A percentile compares a stretch with the other conserved stretches of the same genome.
Conservation (phyloP, 2,113 vertebrate species). For the Apaloderma vittatum region DNA sequence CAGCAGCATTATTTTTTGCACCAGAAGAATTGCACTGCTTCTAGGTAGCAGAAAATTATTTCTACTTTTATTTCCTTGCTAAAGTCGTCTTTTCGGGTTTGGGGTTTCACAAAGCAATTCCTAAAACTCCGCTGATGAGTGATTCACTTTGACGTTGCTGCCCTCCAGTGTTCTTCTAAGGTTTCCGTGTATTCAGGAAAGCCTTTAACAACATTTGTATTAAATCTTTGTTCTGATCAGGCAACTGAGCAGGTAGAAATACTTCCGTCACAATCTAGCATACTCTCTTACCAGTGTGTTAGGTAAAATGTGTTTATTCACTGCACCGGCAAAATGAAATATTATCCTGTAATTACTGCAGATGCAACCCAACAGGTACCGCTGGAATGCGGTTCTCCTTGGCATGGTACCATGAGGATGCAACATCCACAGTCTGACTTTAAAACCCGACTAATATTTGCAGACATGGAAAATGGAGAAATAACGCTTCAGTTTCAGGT, state of each 20-base stretch:
- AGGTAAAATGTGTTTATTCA: neutral
- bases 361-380: neutral
- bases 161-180: constrained; percentile 31
- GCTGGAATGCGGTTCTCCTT: neutral
- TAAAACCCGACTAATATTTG: neutral
- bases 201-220: neutral
- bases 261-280: neutral
- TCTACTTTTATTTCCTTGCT: neutral
- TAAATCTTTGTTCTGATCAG: neutral
- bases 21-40: neutral
- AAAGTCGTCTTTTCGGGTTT: neutral
- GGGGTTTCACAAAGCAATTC: fast-evolving
- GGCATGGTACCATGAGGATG: neutral
- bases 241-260: neutral
- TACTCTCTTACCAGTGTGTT: neutral
- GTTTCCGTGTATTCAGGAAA: neutral
- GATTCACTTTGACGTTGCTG: constrained; percentile 53
- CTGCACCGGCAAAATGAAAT: neutral
- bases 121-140: fast-evolving
- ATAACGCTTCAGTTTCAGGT: neutral
- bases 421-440: neutral
- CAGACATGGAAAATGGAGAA: neutral
- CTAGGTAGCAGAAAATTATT: neutral
- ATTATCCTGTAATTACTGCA: neutral
- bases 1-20: neutral